phyloP scores from a whole-genome alignment of 2,113 vertebrate species.

The Catharus fuscescens region DNA sequence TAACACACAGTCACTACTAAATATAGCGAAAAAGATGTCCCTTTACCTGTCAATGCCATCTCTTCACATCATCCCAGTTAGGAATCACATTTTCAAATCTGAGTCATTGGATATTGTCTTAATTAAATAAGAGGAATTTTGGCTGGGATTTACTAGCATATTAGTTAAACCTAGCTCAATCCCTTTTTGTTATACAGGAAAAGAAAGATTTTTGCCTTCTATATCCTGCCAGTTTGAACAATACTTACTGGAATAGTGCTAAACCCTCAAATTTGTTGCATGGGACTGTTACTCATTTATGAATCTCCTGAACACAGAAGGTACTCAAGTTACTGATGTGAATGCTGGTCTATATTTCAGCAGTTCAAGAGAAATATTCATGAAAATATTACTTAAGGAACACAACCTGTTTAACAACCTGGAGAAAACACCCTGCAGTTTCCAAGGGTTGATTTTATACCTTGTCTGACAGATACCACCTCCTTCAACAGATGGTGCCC shows the following conservation, averaged over 20 bases:
- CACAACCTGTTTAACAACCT: not conserved
- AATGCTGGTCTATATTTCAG: rapidly evolving
- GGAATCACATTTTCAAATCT: not conserved
- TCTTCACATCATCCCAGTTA: not conserved
- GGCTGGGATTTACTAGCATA: not conserved
- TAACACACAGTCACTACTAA: not conserved
- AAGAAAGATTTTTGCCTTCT: not conserved
- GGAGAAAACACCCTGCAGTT: not conserved
- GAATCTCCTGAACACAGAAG: not conserved
- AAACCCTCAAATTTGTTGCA: not conserved
- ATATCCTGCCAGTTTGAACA: not conserved
- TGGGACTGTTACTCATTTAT: not conserved
- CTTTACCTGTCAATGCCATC: rapidly evolving
- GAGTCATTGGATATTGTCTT: not conserved
- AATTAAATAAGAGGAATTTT: not conserved
- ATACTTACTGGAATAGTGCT: not conserved
- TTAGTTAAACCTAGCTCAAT: not conserved
- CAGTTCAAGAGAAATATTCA: not conserved
- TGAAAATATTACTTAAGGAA: not conserved
- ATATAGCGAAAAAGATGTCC: not conserved
- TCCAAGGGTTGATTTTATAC: not conserved
- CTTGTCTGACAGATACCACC: not conserved
- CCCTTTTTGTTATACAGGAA: not conserved
- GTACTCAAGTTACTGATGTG: not conserved
- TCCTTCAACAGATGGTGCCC: not conserved